Percentiles rank a stretch among this genome's conserved stretches.
phyloP scores from a whole-genome alignment of 2,888 invertebrate species.

The Mimumesa dahlbomi region DNA sequence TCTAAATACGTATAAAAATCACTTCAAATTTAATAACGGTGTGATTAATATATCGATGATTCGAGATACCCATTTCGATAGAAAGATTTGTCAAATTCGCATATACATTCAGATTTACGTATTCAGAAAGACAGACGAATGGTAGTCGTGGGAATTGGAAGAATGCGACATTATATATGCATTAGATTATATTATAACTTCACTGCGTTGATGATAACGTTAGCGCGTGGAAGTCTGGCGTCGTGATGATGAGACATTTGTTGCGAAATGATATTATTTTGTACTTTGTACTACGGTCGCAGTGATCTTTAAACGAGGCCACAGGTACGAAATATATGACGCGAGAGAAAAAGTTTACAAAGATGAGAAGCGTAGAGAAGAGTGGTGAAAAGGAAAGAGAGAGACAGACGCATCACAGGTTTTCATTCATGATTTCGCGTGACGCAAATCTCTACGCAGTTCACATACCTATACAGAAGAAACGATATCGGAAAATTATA shows the following conservation, averaged over 20 bases:
- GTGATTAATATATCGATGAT: too few species aligned
- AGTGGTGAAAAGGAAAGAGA: not conserved
- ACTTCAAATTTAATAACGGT: too few species aligned
- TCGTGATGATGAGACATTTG: not conserved
- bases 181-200: too few species aligned
- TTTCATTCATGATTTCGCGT: slow-evolving; percentile 45
- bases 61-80: too few species aligned
- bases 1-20: too few species aligned
- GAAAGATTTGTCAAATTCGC: too few species aligned
- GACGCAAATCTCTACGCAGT: slow-evolving; percentile 13
- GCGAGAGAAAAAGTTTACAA: not conserved
- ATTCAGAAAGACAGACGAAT: too few species aligned
- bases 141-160: too few species aligned
- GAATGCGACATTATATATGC: too few species aligned
- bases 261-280: slow-evolving; percentile 37
- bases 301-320: slow-evolving; percentile 32
- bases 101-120: too few species aligned
- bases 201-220: too few species aligned
- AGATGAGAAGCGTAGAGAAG: not conserved
- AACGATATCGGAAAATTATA: slow-evolving; percentile 8
- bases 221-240: not conserved
- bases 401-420: not conserved
- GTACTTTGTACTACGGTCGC: slow-evolving; percentile 33
- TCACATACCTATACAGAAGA: not conserved
- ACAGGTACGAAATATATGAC: slow-evolving; percentile 8